A percentile compares a stretch with the other conserved stretches of the same genome.
phyloP scores from a whole-genome alignment of 2,113 vertebrate genomes.

The Tor tambroides region DNA sequence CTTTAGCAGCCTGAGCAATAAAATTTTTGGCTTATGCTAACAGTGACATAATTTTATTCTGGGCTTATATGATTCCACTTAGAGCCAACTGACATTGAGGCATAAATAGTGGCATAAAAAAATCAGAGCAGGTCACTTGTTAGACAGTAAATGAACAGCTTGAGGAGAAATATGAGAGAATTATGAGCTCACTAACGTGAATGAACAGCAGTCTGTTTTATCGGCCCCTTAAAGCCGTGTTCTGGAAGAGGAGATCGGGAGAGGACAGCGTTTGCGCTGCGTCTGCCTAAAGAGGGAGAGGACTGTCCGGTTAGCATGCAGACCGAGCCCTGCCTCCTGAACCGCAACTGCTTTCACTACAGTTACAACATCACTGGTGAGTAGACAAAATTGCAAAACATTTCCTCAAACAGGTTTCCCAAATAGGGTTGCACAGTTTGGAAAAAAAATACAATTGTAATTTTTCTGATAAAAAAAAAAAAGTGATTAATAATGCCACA shows the following conservation, averaged over 20 bases:
- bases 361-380: constrained; percentile 97
- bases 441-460: neutral
- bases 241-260: constrained; percentile 80
- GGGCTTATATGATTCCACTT: constrained; percentile 4
- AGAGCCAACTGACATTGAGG: neutral
- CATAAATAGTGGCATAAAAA: neutral
- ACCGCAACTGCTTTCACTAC: constrained; percentile 96
- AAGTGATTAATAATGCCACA: too few species aligned
- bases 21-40: constrained; percentile 50
- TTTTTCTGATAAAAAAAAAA: too few species aligned
- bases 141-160: neutral
- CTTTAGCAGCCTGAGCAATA: neutral
- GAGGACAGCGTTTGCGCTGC: constrained; percentile 81
- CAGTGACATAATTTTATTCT: constrained; percentile 43
- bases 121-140: constrained; percentile 7
- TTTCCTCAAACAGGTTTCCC: neutral
- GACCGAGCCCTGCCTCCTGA: constrained; percentile 85
- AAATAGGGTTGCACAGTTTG: neutral
- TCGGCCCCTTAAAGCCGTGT: constrained; percentile 83
- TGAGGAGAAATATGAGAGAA: constrained; percentile 13
- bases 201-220: constrained; percentile 27
- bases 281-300: constrained; percentile 82
- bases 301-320: constrained; percentile 82
- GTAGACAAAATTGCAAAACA: neutral
- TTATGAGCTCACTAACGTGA: neutral